These are phyloP conservation scores for Pachydiplax longipennis DNA, from an alignment of 2,888 invertebrate species.

Conservation along the genomic window DNA sequence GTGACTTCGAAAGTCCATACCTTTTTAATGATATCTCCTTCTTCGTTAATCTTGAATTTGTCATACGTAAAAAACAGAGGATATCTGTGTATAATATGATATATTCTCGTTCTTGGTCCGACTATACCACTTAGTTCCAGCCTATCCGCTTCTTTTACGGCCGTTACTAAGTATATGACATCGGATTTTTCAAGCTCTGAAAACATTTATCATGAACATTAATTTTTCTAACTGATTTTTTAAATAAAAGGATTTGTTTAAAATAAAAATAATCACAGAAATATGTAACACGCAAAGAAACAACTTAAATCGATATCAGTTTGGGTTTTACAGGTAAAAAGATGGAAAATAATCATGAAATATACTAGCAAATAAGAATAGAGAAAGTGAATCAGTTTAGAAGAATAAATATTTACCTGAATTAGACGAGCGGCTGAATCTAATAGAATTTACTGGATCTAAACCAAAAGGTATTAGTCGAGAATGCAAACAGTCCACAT, in stretches of 20 bases:
- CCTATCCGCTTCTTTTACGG: not conserved
- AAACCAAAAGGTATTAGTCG: not conserved
- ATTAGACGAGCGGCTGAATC: not conserved
- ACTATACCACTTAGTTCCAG: not conserved
- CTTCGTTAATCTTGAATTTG: slow-evolving; percentile 4
- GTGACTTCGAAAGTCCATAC: not conserved
- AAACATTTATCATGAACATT: not conserved
- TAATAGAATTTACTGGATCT: not conserved
- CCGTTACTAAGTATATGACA: not conserved
- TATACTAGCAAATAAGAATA: too few relatives aligned
- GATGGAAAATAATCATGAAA: not conserved
- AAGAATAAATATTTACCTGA: not conserved
- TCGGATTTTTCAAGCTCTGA: not conserved
- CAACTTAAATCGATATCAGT: not conserved
- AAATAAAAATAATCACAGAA: too few relatives aligned
- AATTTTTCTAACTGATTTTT: not conserved
- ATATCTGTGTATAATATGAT: not conserved
- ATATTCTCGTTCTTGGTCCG: not conserved
- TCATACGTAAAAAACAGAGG: not conserved
- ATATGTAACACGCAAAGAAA: not conserved
- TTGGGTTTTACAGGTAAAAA: not conserved
- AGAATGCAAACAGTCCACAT: not conserved
- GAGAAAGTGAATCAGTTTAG: too few relatives aligned
- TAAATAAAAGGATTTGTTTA: not conserved
- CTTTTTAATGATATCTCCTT: not conserved